Evolutionary conservation across 2,113 vertebrate genomes (phyloP).

Genomic region (Procavia capensis): DNA sequence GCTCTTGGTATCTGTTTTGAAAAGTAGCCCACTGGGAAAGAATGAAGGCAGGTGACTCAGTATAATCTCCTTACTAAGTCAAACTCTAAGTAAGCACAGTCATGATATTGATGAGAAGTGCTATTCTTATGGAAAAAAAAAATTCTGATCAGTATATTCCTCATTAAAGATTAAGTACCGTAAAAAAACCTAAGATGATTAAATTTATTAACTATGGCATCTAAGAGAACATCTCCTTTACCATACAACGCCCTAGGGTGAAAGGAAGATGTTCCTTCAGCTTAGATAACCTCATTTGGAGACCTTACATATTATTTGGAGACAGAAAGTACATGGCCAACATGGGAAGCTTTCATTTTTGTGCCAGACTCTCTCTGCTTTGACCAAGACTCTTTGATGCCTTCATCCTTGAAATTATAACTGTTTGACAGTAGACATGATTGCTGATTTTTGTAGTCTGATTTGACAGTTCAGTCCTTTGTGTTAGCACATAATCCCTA

Average conservation of each 20-base stretch:
- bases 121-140: not conserved
- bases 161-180: not conserved
- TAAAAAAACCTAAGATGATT: not conserved
- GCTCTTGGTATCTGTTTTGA: not conserved
- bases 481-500: too few relatives aligned
- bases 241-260: too few relatives aligned
- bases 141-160: not conserved
- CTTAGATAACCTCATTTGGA: too few relatives aligned
- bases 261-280: too few relatives aligned
- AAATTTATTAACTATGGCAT: too few relatives aligned
- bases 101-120: not conserved
- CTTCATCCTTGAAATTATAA: not conserved
- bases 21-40: not conserved
- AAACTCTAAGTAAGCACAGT: not conserved
- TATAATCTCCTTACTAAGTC: not conserved
- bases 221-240: too few relatives aligned
- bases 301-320: too few relatives aligned
- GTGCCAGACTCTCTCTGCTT: too few relatives aligned
- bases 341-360: not conserved
- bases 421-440: too few relatives aligned
- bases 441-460: too few relatives aligned
- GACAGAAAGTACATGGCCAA: too few relatives aligned
- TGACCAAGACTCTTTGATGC: not conserved
- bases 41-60: not conserved
- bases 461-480: too few relatives aligned